A percentile compares a stretch with the other conserved stretches of the same genome.
These are phyloP conservation scores for Cyphomyrus discorhynchus DNA, from an alignment of 2,113 vertebrate genomes.

Conservation along the genomic window DNA sequence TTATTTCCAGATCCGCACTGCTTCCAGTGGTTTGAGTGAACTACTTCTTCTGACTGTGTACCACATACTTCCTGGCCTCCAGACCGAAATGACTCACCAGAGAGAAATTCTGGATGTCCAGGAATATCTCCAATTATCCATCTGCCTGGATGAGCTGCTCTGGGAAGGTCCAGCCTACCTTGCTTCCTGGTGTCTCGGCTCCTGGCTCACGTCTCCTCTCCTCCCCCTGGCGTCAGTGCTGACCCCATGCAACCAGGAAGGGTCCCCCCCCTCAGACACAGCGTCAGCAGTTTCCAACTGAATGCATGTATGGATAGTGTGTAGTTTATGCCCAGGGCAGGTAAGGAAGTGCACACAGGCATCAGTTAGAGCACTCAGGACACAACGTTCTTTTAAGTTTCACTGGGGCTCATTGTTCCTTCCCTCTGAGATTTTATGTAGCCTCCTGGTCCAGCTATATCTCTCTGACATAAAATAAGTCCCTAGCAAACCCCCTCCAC, in stretches of 20 bases:
- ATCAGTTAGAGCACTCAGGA: slow-evolving; percentile 35
- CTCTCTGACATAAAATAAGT: slow-evolving; percentile 70
- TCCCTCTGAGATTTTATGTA: slow-evolving; percentile 68
- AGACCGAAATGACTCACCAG: background rate
- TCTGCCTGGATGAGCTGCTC: no score
- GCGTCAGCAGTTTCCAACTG: no score
- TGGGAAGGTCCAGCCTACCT: no score
- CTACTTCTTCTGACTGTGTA: background rate
- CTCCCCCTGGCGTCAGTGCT: no score
- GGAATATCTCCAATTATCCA: no score
- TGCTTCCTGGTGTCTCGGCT: no score
- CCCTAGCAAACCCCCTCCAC: slow-evolving; percentile 36
- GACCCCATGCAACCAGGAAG: no score
- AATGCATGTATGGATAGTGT: background rate
- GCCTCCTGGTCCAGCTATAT: slow-evolving; percentile 54
- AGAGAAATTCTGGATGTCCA: background rate
- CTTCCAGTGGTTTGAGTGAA: no score
- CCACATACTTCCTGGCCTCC: background rate
- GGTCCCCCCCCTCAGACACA: no score
- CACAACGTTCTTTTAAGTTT: slow-evolving; percentile 49
- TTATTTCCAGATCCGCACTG: background rate
- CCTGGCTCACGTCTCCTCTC: no score
- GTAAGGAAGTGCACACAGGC: slow-evolving; percentile 8
- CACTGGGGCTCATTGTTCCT: slow-evolving; percentile 51
- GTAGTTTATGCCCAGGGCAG: background rate